Base-by-base conservation (phyloP, 2,113 vertebrate genomes). In the Brachyistius frenatus region DNA sequence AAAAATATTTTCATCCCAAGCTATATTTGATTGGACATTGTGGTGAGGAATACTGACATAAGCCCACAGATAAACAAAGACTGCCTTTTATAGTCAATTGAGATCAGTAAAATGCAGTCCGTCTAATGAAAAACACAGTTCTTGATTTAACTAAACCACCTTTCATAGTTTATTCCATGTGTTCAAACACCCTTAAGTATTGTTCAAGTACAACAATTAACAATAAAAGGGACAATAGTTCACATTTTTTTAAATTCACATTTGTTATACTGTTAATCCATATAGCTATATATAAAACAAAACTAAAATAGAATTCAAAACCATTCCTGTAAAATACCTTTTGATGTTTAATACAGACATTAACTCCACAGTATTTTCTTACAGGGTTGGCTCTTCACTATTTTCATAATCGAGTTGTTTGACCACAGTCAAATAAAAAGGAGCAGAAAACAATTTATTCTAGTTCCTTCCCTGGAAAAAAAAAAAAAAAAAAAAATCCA, bases 191-290 rank as follows among this genome's bases (percentile, higher is more conserved):
- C 92, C 89, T 91, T 89, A 89, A 86, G 91, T 88, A 92, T 90
- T 89, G 84, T 93, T 94, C 91, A 94, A 95, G 87, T 94, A 95
- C 94, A 93, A 95, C 93, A 92, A 92, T 89, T 91, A 93, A 93
- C 91, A 92, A 91, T 93, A 91, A 93, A 91, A 93, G 91, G 92
- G 92, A 95, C 93, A 87, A 93, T 73, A 86, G 81, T 94, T 95
- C 94, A 95, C 94, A 93, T 94, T 90, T 68, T 87, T 89, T 80
- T 41, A 87, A 92, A 93, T 93, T 95, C 92, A 95, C 94, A 93
- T 94, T 93, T 94, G 87, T 92, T 93, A 93, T 95, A 94, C 90
- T 91, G 93, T 92, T 93, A 91, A 89, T 91, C 91, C 84, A 93
- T 94, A 93, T 90, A 94, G 86, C 88, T 91, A 93, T 91, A 91